These are phyloP conservation scores for Aphaenogaster floridana DNA, from an alignment of 1,140 invertebrate genomes.

Conservation along the genomic window DNA sequence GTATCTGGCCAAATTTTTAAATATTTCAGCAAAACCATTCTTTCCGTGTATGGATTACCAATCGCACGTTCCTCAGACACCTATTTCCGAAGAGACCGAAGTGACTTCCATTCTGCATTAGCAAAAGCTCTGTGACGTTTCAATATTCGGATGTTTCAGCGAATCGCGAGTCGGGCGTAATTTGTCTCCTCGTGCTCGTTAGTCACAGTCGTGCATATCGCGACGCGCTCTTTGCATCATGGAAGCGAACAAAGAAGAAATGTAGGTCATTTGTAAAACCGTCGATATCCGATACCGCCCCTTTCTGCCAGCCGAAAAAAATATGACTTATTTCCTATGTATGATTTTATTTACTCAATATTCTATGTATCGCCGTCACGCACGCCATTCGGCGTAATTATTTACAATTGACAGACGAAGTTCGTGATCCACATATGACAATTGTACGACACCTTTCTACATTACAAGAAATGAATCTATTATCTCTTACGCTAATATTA, in stretches of 20 bases:
- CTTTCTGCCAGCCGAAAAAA: conserved; percentile 32
- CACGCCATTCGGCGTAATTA: conserved; percentile 16
- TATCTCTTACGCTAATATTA: background rate
- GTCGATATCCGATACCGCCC: conserved; percentile 46
- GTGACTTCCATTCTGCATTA: conserved; percentile 20
- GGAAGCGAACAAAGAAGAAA: conserved; percentile 51
- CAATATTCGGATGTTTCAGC: conserved; percentile 36
- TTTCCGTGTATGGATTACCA: background rate
- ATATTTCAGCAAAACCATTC: no score
- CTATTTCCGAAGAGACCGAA: background rate
- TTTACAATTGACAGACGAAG: conserved; percentile 47
- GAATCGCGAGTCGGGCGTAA: conserved; percentile 42
- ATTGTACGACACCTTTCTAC: conserved; percentile 7
- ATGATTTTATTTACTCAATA: conserved; percentile 59
- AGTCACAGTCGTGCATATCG: conserved; percentile 51
- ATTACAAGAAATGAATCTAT: background rate
- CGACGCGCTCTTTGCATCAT: conserved; percentile 30
- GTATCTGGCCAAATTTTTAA: no score
- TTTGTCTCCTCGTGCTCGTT: conserved; percentile 55
- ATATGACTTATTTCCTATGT: conserved; percentile 49
- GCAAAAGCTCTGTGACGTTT: conserved; percentile 16
- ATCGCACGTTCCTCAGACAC: background rate
- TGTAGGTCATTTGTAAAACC: conserved; percentile 61
- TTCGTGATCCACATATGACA: conserved; percentile 52
- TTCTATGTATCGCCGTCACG: background rate